Evolutionary conservation across 1,140 invertebrate genomes (phyloP).

Genomic region (Dreissena polymorpha): DNA sequence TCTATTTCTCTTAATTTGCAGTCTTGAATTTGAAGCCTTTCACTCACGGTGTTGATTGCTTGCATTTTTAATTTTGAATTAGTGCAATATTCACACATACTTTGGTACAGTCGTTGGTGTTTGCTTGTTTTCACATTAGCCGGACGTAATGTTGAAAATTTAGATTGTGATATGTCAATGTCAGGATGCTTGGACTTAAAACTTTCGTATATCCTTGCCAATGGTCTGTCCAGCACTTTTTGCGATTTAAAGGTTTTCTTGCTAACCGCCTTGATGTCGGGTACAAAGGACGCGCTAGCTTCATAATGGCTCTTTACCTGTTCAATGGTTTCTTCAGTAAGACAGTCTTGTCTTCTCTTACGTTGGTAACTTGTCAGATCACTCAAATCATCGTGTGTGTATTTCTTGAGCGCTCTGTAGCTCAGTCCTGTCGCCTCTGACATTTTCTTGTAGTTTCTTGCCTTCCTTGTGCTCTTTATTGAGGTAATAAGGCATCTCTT

Average conservation of each 20-base stretch:
- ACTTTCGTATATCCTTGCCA: neutral
- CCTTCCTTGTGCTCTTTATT: conserved; percentile 5
- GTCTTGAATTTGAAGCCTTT: neutral
- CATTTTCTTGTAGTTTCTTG: conserved; percentile 15
- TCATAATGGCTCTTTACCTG: neutral
- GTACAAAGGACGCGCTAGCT: neutral
- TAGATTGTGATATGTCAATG: neutral
- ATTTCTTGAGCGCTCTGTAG: neutral
- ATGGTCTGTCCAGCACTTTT: neutral
- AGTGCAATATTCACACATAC: conserved; percentile 16
- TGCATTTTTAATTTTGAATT: conserved; percentile 2
- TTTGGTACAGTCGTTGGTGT: neutral
- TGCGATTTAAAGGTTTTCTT: neutral
- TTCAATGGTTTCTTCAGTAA: neutral
- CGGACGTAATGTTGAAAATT: neutral
- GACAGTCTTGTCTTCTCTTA: neutral
- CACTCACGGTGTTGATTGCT: neutral
- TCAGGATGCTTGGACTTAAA: neutral
- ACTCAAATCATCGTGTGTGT: neutral
- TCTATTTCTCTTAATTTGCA: conserved; percentile 4
- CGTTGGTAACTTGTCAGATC: neutral
- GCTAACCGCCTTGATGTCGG: neutral
- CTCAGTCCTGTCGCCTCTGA: conserved; percentile 9
- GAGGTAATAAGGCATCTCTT: neutral
- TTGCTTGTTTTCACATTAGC: neutral